Base-by-base conservation (phyloP, 2,797 vertebrate species). In the Falco peregrinus region DNA sequence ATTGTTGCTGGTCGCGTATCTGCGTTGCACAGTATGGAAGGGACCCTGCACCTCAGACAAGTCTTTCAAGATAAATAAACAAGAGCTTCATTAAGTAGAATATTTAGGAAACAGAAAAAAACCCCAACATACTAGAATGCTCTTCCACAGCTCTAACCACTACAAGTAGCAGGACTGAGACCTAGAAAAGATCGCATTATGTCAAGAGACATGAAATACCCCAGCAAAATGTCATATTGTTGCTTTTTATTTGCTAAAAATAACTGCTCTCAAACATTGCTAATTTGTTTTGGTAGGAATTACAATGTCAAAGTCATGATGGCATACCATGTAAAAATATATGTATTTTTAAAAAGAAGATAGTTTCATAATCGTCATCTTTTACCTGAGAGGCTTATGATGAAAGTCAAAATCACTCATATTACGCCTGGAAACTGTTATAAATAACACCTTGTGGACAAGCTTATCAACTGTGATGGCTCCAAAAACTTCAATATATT, bases 231-330 rank as follows among this genome's bases (percentile, higher is more conserved):
- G 8, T 45, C 50, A 26, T n/a, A 51, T 39, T 37, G 6, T 37
- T 86, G 45, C 25, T 73, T 79, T 92, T 86, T 83, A 48, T 25
- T 51, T 29, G 26, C 29, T 71, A 80, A 75, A 94, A 78, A 48
- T 19, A 89, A 43, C 22, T 61, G 25, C 22, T 90, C 91, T 82
- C 20, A 84, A 89, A 76, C 3, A 5, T 16, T 7, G 8, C 19
- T 71, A 2, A 25, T 60, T 76, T 76, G 13, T 71, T 95, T 69
- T 48, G 14, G 6, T 43, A 68, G 31, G 15, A 84, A 89, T 83
- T 57, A 41, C 18, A 85, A 53, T 11, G 11, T 28, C 60, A 69
- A 79, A 93, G 81, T 70, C n/a, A 13, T 65, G 90, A 87, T 13
- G 74, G 10, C 33, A 79, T 47, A 5, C 4, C 71, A 41, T 75